phyloP scores from a whole-genome alignment of 1,140 invertebrate species.

The Calosoma granatense region DNA sequence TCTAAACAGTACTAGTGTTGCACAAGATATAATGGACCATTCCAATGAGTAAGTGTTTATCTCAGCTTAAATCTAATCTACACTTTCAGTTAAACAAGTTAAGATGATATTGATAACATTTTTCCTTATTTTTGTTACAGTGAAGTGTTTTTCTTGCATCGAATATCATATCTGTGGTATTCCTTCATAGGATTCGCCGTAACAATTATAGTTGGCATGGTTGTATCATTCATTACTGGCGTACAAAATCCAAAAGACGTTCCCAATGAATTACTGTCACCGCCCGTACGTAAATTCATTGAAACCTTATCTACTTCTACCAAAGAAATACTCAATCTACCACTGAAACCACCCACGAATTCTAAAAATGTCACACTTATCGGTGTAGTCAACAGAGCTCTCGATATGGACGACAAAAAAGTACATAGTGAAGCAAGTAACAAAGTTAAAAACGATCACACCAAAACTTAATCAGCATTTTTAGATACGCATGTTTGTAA shows the following conservation, averaged over 20 bases:
- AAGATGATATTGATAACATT: background rate
- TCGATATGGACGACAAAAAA: conserved; percentile 36
- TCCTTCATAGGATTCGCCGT: conserved; percentile 50
- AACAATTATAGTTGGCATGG: conserved; percentile 50
- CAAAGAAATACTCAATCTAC: conserved; percentile 18
- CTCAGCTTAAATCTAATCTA: background rate
- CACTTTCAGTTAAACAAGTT: background rate
- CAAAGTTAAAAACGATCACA: conserved; percentile 1
- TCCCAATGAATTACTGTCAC: conserved; percentile 42
- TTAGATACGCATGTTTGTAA: background rate
- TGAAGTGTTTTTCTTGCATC: conserved; percentile 39
- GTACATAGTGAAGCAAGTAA: background rate
- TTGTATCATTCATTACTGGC: conserved; percentile 51
- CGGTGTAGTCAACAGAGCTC: conserved; percentile 34
- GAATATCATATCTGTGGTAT: conserved; percentile 67
- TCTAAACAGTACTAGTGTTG: conserved; percentile 27
- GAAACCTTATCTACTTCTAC: conserved; percentile 16
- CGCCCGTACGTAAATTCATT: conserved; percentile 35
- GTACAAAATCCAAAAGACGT: conserved; percentile 41
- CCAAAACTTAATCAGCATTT: background rate
- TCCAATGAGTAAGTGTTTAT: background rate
- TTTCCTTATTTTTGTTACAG: conserved; percentile 16
- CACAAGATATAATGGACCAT: background rate
- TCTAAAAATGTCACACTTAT: conserved; percentile 20
- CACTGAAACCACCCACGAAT: conserved; percentile 14